phyloP scores from a whole-genome alignment of 53 echinoderm and acorn worm species.

The Hippasteria phrygiana region DNA sequence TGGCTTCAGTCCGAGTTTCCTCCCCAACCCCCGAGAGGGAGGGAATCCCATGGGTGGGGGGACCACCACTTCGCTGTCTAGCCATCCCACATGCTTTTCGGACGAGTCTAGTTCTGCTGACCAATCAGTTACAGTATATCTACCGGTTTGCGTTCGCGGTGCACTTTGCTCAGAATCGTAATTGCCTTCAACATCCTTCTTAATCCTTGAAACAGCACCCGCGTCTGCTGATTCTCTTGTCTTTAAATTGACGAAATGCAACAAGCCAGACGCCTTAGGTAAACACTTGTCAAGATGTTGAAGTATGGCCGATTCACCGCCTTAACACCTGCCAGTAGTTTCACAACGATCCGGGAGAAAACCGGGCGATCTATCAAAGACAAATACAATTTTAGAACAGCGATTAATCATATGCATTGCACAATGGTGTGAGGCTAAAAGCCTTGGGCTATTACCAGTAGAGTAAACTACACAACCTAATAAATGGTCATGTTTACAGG shows the following conservation, averaged over 20 bases:
- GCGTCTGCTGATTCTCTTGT: not conserved
- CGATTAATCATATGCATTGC: not conserved
- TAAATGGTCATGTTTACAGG: no score
- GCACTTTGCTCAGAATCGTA: not conserved
- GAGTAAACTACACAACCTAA: no score
- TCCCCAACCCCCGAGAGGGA: not conserved
- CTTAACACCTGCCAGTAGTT: not conserved
- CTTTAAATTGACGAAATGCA: no score
- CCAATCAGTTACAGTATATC: not conserved
- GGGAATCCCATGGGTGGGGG: slow-evolving; percentile 31
- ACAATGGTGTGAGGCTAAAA: not conserved
- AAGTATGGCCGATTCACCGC: not conserved
- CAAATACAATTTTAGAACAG: not conserved
- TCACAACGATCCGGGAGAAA: no score
- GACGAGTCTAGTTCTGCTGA: not conserved
- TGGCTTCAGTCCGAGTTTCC: not conserved
- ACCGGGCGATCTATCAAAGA: not conserved
- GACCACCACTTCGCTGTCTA: slow-evolving; percentile 40
- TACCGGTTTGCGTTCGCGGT: not conserved
- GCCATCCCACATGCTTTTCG: slow-evolving; percentile 25
- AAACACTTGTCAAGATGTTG: no score
- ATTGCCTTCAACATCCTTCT: not conserved
- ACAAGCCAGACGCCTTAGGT: no score
- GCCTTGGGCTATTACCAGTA: not conserved
- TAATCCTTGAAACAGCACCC: not conserved